Conservation (phyloP, 2,113 vertebrate species). For the Diphyllodes magnificus region DNA sequence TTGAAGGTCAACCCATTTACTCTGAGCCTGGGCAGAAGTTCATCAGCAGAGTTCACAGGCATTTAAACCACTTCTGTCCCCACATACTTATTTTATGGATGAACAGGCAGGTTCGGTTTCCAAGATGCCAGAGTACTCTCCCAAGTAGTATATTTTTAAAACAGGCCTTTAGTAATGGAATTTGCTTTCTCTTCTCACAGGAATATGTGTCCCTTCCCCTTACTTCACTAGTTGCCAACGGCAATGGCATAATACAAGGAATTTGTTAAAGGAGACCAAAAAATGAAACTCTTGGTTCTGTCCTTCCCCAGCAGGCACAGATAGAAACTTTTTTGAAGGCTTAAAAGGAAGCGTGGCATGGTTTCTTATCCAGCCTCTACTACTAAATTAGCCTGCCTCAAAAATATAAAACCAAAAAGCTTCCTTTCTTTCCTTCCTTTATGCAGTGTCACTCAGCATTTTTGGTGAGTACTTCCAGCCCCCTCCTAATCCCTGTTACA, state of each 20-base stretch:
- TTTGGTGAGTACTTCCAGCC: not conserved
- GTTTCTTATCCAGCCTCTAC: not conserved
- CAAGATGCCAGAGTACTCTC: not conserved
- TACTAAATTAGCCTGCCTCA: not conserved
- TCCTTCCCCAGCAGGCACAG: not conserved
- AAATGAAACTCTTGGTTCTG: not conserved
- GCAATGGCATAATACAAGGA: not conserved
- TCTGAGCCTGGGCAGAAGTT: not conserved
- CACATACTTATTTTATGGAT: not conserved
- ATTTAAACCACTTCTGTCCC: not conserved
- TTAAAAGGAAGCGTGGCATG: not conserved
- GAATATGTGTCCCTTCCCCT: not conserved
- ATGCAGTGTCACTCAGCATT: not conserved
- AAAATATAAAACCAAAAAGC: not conserved
- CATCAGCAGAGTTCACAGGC: not conserved
- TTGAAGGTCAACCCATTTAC: not conserved
- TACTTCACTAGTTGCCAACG: not conserved
- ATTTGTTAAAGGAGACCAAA: not conserved
- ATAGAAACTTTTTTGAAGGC: not conserved
- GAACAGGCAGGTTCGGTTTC: not conserved
- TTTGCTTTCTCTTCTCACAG: not conserved
- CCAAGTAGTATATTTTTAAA: not conserved
- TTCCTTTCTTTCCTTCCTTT: not conserved
- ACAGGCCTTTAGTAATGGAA: not conserved
- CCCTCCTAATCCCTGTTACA: not conserved